A percentile compares a stretch with the other conserved stretches of the same genome.
Evolutionary conservation across 2,797 vertebrate species (phyloP).

Genomic region (Falco peregrinus): DNA sequence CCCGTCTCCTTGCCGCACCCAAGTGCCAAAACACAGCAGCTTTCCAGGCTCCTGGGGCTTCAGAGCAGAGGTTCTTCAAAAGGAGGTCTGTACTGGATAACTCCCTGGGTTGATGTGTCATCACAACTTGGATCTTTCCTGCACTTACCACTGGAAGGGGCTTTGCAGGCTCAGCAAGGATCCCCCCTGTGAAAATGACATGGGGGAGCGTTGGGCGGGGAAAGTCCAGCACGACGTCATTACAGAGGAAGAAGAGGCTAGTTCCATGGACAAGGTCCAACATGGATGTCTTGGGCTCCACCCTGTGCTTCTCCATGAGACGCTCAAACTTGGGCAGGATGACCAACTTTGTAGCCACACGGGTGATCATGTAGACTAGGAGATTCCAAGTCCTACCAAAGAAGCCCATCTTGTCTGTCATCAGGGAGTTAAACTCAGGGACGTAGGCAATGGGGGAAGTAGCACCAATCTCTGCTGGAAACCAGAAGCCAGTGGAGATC

Average conservation of each 20-base stretch:
- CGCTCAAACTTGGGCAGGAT: conserved; percentile 69
- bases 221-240: conserved; percentile 70
- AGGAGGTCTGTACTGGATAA: background rate
- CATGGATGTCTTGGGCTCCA: conserved; percentile 59
- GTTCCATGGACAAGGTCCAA: conserved; percentile 63
- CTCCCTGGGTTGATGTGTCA: background rate
- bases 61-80: background rate
- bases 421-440: conserved; percentile 75
- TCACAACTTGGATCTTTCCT: background rate
- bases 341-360: conserved; percentile 54
- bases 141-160: conserved; percentile 65
- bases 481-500: conserved; percentile 75
- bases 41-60: background rate
- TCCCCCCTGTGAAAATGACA: conserved; percentile 67
- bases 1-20: background rate
- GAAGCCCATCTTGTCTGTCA: conserved; percentile 73
- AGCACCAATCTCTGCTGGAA: conserved; percentile 71
- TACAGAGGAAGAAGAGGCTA: conserved; percentile 70
- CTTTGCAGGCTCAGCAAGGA: conserved; percentile 64
- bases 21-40: background rate
- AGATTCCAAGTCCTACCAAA: conserved; percentile 71
- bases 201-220: conserved; percentile 68
- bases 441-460: conserved; percentile 73
- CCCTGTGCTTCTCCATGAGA: conserved; percentile 59
- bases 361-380: conserved; percentile 65